Percentiles rank a stretch among this genome's conserved stretches.
Conservation (phyloP, 2,113 vertebrate genomes). For the Dasypus novemcinctus region DNA sequence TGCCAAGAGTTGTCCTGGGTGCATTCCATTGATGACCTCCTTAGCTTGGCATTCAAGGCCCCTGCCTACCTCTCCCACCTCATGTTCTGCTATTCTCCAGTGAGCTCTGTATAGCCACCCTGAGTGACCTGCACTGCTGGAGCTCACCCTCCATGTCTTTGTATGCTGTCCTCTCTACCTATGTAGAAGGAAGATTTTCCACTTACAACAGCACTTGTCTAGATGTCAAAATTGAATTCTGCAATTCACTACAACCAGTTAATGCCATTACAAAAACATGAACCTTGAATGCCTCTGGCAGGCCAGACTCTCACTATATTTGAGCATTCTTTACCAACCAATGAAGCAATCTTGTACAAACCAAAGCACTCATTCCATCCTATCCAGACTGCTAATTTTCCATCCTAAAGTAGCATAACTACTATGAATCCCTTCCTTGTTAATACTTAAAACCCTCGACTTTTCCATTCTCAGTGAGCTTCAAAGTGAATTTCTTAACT, state of each 20-base stretch:
- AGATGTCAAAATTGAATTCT: constrained; percentile 53
- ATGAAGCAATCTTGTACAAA: constrained; percentile 24
- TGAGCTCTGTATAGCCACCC: neutral
- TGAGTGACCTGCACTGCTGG: neutral
- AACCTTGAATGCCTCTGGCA: neutral
- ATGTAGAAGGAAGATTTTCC: neutral
- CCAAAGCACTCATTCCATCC: neutral
- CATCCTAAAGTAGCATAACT: constrained; percentile 20
- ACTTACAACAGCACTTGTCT: neutral
- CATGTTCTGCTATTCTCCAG: neutral
- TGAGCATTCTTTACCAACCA: neutral
- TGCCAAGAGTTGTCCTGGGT: neutral
- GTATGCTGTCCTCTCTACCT: neutral
- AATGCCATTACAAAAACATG: constrained; percentile 3
- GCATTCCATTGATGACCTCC: neutral
- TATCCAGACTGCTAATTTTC: constrained; percentile 1
- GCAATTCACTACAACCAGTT: neutral
- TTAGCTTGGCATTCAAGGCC: neutral
- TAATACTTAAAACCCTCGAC: constrained; percentile 39
- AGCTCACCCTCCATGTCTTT: constrained; percentile 1
- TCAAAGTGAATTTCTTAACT: constrained; percentile 29
- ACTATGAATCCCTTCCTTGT: constrained; percentile 10
- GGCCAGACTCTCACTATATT: neutral
- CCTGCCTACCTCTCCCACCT: neutral
- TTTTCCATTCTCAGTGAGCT: neutral